Base-by-base conservation (phyloP, 2,113 vertebrate species). In the Eudyptes chrysolophus region DNA sequence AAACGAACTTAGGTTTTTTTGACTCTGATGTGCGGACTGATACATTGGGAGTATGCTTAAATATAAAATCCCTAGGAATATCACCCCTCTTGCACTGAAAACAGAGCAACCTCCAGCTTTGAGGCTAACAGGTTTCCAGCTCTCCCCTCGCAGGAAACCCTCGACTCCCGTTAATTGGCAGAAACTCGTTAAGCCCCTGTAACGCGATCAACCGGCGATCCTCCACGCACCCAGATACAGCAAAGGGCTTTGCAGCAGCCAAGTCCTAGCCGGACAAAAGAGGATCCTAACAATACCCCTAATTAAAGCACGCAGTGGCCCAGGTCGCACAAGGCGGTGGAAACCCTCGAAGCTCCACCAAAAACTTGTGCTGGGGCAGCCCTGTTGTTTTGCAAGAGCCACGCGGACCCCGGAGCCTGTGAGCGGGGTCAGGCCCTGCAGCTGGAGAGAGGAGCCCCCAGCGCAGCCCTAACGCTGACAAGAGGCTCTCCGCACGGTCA, bases 311-410 rank as follows among this genome's bases (percentile, higher is more conserved):
- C 34, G 6, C 10, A 13, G 76, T 29, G 4, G 34, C 38, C 29
- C 40, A 48, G 55, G 49, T 30, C 27, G 1, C 34, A 5, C 3
- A 0, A 58, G 42, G 32, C 3, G 1, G 27, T 9, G 10, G 38
- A 55, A 54, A 25, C 13, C 66, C 62, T 42, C 3, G 4, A 36
- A 26, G 42, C 38, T 68, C 58, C 26, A 29, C 26, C 48, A 27
- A 40, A 75, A 26, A 4, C 11, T 13, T 0, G 0, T 10, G 19
- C 75, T 46, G 65, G 30, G 61, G 76, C 44, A 22, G 54, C 46
- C 8, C 54, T n/a, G 38, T 7, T 19, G 27, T 58, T 64, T 46
- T 62, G 9, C 30, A 44, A 22, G 55, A 48, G 34, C 66, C 57
- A 8, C 22, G 3, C 2, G 18, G 57, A 60, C 29, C 4, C 68